Evolutionary conservation across 2,888 invertebrate species (phyloP), one percentile per base, ranked within the genome.

Genomic region (Drosophila niveifrons): DNA sequence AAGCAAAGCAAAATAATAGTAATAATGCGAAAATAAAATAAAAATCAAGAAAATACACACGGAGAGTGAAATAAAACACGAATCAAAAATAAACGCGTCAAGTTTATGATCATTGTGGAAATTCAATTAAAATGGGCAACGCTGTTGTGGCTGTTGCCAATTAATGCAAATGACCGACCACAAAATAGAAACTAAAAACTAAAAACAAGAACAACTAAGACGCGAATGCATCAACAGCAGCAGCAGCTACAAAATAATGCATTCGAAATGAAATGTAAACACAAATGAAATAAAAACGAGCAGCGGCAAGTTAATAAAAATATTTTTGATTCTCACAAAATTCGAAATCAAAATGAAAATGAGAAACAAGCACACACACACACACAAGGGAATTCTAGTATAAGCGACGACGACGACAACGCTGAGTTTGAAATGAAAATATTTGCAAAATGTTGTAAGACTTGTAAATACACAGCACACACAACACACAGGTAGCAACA

Each of bases 61-160:
- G n/a, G 36, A 23, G 58, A 64, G 23, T 44, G 62, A 80, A 75
- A 83, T 68, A 83, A 72, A 74, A 74, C 50, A 66, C 66, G 70
- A 74, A 67, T 72, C 68, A 56, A 74, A 84, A 77, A 72, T 73
- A 78, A 88, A 72, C 66, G 77, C 74, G 64, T 44, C 62, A 53
- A 75, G 66, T 72, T 83, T 82, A 80, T 76, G 71, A 74, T 67
- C 78, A 78, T 64, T 36, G 36, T 76, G 67, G 50, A 87, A 88
- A 83, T 83, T 82, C 80, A 89, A 88, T 90, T 88, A 82, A 88
- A 85, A 67, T 72, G 71, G 71, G 74, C 70, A 78, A 61, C 69
- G 81, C 28, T 68, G 80, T 75, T 66, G 66, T 57, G 8, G 31
- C 59, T 66, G 67, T 57, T 10, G 31, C 59, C 72, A 84, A 85